Evolutionary conservation across 2,113 vertebrate species (phyloP).

Genomic region (Chaetura pelagica): DNA sequence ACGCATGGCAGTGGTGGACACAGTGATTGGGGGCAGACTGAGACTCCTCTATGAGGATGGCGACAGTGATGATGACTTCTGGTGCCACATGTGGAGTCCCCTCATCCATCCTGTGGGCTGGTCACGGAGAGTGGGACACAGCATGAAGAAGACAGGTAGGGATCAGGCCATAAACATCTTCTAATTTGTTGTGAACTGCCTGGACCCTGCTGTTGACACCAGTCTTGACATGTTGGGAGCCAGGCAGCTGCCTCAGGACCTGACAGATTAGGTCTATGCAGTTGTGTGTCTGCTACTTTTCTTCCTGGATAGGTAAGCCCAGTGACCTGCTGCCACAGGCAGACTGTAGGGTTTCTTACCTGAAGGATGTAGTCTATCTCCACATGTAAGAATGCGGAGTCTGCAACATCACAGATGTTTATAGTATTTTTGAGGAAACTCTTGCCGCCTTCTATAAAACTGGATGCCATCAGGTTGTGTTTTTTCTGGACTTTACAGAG

Average conservation of each 20-base stretch:
- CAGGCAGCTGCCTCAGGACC: not conserved
- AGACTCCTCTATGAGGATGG: constrained; percentile 88
- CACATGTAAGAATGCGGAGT: not conserved
- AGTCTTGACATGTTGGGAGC: not conserved
- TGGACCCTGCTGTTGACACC: not conserved
- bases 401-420: not conserved
- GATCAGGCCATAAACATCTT: not conserved
- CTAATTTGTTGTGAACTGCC: not conserved
- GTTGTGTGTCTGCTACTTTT: not conserved
- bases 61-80: constrained; percentile 86
- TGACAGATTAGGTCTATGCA: not conserved
- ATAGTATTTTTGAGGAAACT: not conserved
- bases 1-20: constrained; percentile 86
- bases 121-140: constrained; percentile 90
- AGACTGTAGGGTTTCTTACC: not conserved
- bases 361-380: not conserved
- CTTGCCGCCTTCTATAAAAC: not conserved
- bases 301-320: not conserved
- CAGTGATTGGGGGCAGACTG: constrained; percentile 88
- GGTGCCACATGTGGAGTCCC: constrained; percentile 96
- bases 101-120: constrained; percentile 92
- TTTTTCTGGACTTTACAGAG: not conserved
- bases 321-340: not conserved
- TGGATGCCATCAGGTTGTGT: not conserved
- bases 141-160: constrained; percentile 83